These are phyloP conservation scores for Dromas ardeola DNA, from an alignment of 2,113 vertebrate species.

Conservation along the genomic window DNA sequence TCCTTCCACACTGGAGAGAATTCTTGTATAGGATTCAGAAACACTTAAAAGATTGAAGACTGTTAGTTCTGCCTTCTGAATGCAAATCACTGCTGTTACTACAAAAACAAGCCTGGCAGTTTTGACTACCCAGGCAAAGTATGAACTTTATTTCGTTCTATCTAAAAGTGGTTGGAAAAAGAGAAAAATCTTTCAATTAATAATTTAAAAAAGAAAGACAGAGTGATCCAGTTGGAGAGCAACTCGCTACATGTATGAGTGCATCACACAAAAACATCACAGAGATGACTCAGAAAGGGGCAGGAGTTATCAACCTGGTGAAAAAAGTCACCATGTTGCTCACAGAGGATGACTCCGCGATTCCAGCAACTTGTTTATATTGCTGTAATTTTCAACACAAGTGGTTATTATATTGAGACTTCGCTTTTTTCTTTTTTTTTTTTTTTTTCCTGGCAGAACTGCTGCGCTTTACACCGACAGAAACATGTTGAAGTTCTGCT, in stretches of 20 bases:
- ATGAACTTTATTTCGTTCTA: neutral
- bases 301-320: neutral
- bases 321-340: neutral
- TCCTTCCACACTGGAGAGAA: neutral
- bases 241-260: neutral
- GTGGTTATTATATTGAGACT: rapidly evolving
- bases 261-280: neutral
- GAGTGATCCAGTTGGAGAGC: too few relatives aligned
- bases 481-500: neutral
- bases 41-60: neutral
- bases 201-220: neutral
- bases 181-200: neutral
- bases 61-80: neutral
- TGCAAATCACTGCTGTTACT: rapidly evolving
- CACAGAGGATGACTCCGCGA: neutral
- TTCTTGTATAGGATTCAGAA: neutral
- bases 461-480: neutral
- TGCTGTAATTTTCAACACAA: neutral
- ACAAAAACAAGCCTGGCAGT: neutral
- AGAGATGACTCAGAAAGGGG: neutral
- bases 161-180: neutral
- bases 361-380: neutral
- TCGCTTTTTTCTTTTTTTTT: too few relatives aligned
- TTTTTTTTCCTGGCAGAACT: neutral
- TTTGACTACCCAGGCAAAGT: neutral